phyloP scores from a whole-genome alignment of 2,888 invertebrate genomes.

The Caradrina clavipalpis region DNA sequence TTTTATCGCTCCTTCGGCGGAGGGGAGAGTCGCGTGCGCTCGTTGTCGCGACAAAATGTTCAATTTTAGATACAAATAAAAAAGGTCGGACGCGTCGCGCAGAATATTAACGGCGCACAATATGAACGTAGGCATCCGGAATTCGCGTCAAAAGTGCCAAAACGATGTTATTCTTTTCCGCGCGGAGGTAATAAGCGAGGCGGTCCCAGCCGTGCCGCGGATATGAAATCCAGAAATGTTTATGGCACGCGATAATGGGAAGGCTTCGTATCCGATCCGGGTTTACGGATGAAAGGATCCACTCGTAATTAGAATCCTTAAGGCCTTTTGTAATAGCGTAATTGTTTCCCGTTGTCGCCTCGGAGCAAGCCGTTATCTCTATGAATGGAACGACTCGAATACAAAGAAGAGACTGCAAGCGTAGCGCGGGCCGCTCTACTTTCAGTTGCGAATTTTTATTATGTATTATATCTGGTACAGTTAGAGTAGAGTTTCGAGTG shows the following conservation, averaged over 20 bases:
- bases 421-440: slow-evolving; percentile 73
- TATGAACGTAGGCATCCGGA: slow-evolving; percentile 90
- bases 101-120: slow-evolving; percentile 90
- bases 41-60: slow-evolving; percentile 90
- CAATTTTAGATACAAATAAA: slow-evolving; percentile 91
- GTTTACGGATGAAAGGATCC: slow-evolving; percentile 84
- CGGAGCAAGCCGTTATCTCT: slow-evolving; percentile 81
- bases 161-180: slow-evolving; percentile 90
- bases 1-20: slow-evolving; percentile 86
- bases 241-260: slow-evolving; percentile 87
- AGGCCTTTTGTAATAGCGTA: slow-evolving; percentile 86
- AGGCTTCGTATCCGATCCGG: slow-evolving; percentile 86
- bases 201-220: slow-evolving; percentile 86
- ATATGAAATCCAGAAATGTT: slow-evolving; percentile 90
- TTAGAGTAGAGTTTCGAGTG: slow-evolving; percentile 72
- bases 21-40: slow-evolving; percentile 84
- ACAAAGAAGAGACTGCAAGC: slow-evolving; percentile 82
- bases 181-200: slow-evolving; percentile 88
- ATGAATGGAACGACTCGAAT: slow-evolving; percentile 82
- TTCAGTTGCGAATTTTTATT: slow-evolving; percentile 69
- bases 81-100: slow-evolving; percentile 90
- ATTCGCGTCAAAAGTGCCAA: slow-evolving; percentile 90
- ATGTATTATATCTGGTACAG: slow-evolving; percentile 71
- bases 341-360: slow-evolving; percentile 87
- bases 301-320: slow-evolving; percentile 87